A percentile compares a stretch with the other conserved stretches of the same genome.
Evolutionary conservation across 1,140 invertebrate genomes (phyloP).

Genomic region (Bombus turneri): DNA sequence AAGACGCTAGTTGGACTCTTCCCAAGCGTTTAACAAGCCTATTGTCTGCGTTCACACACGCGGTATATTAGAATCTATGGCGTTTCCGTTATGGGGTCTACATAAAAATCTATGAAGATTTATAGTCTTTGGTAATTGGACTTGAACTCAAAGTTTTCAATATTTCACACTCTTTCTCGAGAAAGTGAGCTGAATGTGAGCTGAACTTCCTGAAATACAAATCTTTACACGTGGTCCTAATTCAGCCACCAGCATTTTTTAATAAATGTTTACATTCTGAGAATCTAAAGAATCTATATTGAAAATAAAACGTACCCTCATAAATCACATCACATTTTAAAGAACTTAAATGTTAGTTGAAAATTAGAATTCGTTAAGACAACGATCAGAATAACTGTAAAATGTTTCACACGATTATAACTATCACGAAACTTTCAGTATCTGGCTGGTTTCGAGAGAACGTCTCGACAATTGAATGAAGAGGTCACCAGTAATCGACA

Average conservation of each 20-base stretch:
- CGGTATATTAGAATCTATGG: slow-evolving; percentile 9
- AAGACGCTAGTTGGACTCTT: neutral
- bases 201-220: too few species aligned
- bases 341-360: too few species aligned
- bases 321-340: too few species aligned
- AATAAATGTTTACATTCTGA: too few species aligned
- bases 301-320: too few species aligned
- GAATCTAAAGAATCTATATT: too few species aligned
- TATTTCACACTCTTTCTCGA: neutral
- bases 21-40: slow-evolving; percentile 19
- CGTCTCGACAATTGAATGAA: slow-evolving; percentile 30
- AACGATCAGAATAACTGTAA: neutral
- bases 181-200: neutral
- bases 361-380: neutral
- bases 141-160: neutral
- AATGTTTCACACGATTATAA: neutral
- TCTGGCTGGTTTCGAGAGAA: neutral
- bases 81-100: neutral
- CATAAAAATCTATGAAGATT: neutral
- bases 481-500: slow-evolving; percentile 52
- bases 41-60: neutral
- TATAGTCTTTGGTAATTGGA: neutral
- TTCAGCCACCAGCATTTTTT: too few species aligned
- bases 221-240: too few species aligned
- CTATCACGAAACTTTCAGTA: neutral